Evolutionary conservation across 1,140 invertebrate genomes (phyloP), one percentile per base, ranked within the genome.

Genomic region (silkworm (Bombyx mori)): DNA sequence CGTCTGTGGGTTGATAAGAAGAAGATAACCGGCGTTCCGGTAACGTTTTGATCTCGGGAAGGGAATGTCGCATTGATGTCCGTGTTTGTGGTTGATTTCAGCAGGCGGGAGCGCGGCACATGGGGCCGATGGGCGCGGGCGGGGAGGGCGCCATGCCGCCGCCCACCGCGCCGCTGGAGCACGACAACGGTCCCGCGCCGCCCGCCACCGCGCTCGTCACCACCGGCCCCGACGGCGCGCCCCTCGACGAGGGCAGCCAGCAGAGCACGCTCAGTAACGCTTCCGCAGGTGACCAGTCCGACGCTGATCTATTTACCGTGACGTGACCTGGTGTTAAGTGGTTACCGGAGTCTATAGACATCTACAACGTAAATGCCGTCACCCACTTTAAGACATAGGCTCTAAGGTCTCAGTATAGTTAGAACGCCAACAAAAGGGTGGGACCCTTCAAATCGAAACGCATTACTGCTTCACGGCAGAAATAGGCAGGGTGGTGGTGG

Each of bases 221-320:
- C 58, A 96, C 95, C 48, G 95, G 95, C 26, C 95, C 95, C 3
- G 95, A 96, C 89, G 95, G 95, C 47, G 91, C 94, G 53, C 92
- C 93, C 35, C 89, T 97, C 60, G 95, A 97, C 82, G 96, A 97
- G 86, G 95, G 93, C 65, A 96, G 94, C 67, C 96, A 97, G 75
- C 96, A 97, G 82, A 97, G 95, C 64, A 97, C 95, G 60, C 90
- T 97, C 57, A 96, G 95, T 52, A 97, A 97, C 87, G 94, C 95
- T 49, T 97, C 95, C 56, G 95, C 94, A 74, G 94, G 94, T 95
- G 79, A n/a, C 9, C n/a, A 18, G 3, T 10, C 7, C 48, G 4
- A 5, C 26, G 26, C 26, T 35, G 4, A 5, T 35, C 26, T 1
- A 2, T 35, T 5, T 35, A 35, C 26, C 26, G 26, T 35, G 4